Evolutionary conservation across 2,113 vertebrate genomes (phyloP).

Genomic region (Tachycineta bicolor): DNA sequence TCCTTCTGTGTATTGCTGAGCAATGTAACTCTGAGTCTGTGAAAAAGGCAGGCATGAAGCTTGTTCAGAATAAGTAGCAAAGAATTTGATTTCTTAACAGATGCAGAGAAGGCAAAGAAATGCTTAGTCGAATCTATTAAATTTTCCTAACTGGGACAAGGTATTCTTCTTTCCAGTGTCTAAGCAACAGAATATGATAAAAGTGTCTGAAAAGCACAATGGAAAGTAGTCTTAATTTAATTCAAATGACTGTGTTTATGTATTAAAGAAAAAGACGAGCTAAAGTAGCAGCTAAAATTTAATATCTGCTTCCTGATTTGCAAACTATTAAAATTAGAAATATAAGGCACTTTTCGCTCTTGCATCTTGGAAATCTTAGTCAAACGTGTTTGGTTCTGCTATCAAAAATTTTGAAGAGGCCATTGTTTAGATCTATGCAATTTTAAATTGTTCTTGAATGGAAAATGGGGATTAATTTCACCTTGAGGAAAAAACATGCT

Average conservation of each 20-base stretch:
- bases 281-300: not conserved
- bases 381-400: not conserved
- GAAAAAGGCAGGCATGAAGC: not conserved
- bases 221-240: not conserved
- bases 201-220: not conserved
- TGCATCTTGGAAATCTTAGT: not conserved
- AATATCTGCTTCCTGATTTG: not conserved
- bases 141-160: not conserved
- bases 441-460: not conserved
- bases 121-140: not conserved
- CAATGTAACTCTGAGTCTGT: not conserved
- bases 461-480: not conserved
- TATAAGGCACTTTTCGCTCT: not conserved
- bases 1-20: not conserved
- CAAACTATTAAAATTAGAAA: not conserved
- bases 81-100: not conserved
- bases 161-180: not conserved
- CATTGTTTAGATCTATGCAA: not conserved
- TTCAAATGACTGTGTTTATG: not conserved
- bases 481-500: not conserved
- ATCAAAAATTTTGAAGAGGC: not conserved
- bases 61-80: not conserved
- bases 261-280: not conserved
- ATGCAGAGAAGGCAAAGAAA: not conserved
- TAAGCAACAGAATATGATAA: constrained; percentile 4